A percentile compares a stretch with the other conserved stretches of the same genome.
These are phyloP conservation scores for Hippopotamyrus pictus DNA, from an alignment of 2,797 vertebrate species.

Conservation along the genomic window DNA sequence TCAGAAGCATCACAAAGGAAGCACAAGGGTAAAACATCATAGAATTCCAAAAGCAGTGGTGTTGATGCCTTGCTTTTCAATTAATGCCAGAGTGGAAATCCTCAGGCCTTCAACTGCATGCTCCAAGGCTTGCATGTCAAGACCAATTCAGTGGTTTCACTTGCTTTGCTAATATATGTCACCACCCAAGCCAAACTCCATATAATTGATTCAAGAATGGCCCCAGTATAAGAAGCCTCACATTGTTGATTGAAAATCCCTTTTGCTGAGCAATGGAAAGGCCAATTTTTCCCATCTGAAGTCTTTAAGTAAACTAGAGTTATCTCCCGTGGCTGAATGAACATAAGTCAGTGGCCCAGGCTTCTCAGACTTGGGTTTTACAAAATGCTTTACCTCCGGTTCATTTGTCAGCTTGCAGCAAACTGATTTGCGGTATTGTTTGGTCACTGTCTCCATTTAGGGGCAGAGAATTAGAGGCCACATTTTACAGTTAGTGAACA, in stretches of 20 bases:
- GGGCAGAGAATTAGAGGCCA: background rate
- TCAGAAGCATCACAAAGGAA: constrained; percentile 22
- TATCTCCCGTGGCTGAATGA: constrained; percentile 46
- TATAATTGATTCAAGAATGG: constrained; percentile 64
- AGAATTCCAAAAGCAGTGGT: constrained; percentile 46
- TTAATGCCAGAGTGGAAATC: constrained; percentile 60
- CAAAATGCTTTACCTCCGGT: background rate
- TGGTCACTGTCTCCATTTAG: background rate
- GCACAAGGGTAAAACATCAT: constrained; percentile 48
- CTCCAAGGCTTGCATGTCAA: constrained; percentile 66
- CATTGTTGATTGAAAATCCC: constrained; percentile 46
- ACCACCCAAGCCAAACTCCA: constrained; percentile 62
- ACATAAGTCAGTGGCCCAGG: constrained; percentile 47
- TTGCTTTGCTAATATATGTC: constrained; percentile 68
- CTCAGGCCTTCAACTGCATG: constrained; percentile 64
- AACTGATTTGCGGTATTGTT: background rate
- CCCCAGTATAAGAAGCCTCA: constrained; percentile 49
- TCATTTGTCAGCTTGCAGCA: background rate
- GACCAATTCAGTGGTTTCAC: constrained; percentile 61
- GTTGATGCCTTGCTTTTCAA: constrained; percentile 43
- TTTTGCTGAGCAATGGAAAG: constrained; percentile 58
- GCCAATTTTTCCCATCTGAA: constrained; percentile 40
- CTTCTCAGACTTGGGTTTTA: constrained; percentile 32
- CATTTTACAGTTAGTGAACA: background rate
- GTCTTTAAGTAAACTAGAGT: constrained; percentile 51